Conservation (phyloP, 2,113 vertebrate species). For the Pristiophorus japonicus region DNA sequence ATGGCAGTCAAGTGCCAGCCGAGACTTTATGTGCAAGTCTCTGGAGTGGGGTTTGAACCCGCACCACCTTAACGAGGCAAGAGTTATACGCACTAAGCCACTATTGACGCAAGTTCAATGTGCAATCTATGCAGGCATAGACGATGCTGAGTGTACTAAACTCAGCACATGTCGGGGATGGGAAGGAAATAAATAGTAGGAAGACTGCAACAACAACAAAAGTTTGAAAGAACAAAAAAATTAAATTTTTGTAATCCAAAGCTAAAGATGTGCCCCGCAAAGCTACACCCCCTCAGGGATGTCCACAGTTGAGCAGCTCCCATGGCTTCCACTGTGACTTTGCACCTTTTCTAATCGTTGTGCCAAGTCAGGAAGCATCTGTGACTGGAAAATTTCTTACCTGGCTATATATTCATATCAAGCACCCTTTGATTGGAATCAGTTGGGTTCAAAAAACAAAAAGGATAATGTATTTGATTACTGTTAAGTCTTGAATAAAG, state of each 20-base stretch:
- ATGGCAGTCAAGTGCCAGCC: not conserved
- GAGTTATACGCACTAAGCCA: not conserved
- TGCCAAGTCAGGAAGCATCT: not conserved
- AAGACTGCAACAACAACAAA: not conserved
- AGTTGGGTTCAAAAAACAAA: not conserved
- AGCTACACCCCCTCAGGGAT: not conserved
- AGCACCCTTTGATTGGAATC: not conserved
- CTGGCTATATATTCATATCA: not conserved
- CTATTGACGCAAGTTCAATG: not conserved
- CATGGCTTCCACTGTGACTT: not conserved
- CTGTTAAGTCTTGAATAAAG: too few species aligned
- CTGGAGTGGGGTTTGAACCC: not conserved
- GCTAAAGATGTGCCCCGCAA: not conserved
- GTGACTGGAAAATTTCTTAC: not conserved
- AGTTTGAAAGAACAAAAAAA: not conserved
- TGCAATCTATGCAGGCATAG: not conserved
- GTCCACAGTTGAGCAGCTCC: not conserved
- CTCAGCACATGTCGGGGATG: not conserved
- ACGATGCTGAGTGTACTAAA: not conserved
- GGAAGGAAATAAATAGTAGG: not conserved
- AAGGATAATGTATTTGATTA: not conserved
- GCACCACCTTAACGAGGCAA: not conserved
- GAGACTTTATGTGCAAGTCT: not conserved
- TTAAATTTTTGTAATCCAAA: not conserved
- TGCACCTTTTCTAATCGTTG: not conserved